phyloP scores from a whole-genome alignment of 2,113 vertebrate species.

The Uria lomvia region DNA sequence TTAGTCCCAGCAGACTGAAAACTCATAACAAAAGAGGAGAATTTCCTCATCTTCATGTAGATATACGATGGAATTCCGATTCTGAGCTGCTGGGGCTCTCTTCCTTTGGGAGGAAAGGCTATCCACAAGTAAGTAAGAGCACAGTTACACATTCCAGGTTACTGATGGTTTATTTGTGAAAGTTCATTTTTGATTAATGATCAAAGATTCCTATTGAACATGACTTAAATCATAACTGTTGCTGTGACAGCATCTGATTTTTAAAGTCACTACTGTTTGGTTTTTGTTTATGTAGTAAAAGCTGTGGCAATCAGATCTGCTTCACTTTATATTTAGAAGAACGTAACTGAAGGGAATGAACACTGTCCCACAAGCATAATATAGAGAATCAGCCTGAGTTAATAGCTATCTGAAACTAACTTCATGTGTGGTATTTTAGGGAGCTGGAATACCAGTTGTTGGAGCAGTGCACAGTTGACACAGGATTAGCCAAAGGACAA shows the following conservation, averaged over 20 bases:
- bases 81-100: constrained; percentile 91
- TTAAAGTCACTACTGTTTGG: not conserved
- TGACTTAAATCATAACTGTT: not conserved
- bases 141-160: not conserved
- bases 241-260: not conserved
- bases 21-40: not conserved
- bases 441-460: constrained; percentile 86
- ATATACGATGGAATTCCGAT: constrained; percentile 95
- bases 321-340: not conserved
- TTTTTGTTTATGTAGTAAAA: not conserved
- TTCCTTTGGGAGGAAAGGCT: constrained; percentile 92
- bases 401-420: not conserved
- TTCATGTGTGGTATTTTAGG: constrained; percentile 63
- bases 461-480: constrained; percentile 93
- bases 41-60: constrained; percentile 69
- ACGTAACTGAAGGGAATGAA: not conserved
- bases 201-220: not conserved
- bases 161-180: not conserved
- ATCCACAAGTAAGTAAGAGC: constrained; percentile 94
- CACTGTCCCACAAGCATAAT: not conserved
- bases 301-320: not conserved
- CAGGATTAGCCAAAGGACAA: constrained; percentile 83
- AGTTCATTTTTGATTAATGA: not conserved
- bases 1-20: not conserved
- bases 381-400: not conserved